These are phyloP conservation scores for Paraescarpia echinospica DNA, from an alignment of 1,140 invertebrate species.

Conservation along the genomic window DNA sequence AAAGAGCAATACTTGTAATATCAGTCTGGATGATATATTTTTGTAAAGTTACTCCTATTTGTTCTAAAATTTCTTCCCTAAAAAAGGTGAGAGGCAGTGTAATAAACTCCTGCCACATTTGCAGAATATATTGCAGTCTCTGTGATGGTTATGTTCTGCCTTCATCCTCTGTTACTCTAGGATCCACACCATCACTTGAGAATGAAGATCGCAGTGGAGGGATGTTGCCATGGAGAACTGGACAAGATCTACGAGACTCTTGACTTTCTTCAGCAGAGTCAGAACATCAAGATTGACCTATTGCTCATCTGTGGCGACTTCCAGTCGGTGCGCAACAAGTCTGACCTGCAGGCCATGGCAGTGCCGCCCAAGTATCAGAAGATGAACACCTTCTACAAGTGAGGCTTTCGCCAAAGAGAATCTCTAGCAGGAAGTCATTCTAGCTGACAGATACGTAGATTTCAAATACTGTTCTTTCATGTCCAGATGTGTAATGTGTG, in stretches of 20 bases:
- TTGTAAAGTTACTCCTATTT: no score
- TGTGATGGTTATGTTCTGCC: no score
- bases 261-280: conserved; percentile 61
- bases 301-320: conserved; percentile 98
- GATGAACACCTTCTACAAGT: conserved; percentile 96
- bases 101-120: conserved; percentile 78
- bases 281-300: conserved; percentile 70
- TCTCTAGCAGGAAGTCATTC: background rate
- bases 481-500: no score
- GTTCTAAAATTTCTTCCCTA: no score
- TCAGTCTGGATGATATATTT: no score
- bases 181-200: conserved; percentile 5
- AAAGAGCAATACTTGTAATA: no score
- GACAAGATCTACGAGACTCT: conserved; percentile 88
- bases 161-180: background rate
- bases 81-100: no score
- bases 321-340: conserved; percentile 58
- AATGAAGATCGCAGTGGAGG: conserved; percentile 75
- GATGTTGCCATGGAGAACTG: conserved; percentile 96
- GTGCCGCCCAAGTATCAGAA: conserved; percentile 88
- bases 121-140: no score
- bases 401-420: conserved; percentile 33
- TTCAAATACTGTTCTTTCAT: background rate
- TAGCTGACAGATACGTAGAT: background rate
- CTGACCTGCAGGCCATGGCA: conserved; percentile 84